These are phyloP conservation scores for Sebastes steindachneri DNA, from an alignment of 2,797 vertebrate genomes.

Conservation along the genomic window DNA sequence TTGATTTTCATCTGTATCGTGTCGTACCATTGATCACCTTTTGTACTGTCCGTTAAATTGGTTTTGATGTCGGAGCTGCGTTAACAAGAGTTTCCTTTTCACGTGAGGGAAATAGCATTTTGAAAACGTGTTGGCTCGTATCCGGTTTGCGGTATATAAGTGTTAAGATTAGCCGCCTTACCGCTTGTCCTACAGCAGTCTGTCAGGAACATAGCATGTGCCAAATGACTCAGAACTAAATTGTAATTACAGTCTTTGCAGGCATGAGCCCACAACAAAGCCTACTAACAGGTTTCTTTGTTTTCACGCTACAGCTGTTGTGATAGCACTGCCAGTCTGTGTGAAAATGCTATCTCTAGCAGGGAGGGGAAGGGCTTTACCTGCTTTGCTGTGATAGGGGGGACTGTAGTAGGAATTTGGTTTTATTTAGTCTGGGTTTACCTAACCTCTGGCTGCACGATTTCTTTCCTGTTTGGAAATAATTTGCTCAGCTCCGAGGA, in stretches of 20 bases:
- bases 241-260: slow-evolving; percentile 68
- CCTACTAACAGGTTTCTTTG: slow-evolving; percentile 62
- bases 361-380: slow-evolving; percentile 14
- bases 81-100: slow-evolving; percentile 1
- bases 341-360: slow-evolving; percentile 35
- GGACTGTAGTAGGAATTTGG: slow-evolving; percentile 22
- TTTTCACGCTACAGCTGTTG: slow-evolving; percentile 65
- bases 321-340: slow-evolving; percentile 53
- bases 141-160: slow-evolving; percentile 25
- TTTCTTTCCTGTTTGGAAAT: slow-evolving; percentile 52
- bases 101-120: slow-evolving; percentile 7
- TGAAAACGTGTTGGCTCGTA: slow-evolving; percentile 1
- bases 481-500: slow-evolving; percentile 55
- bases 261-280: slow-evolving; percentile 62
- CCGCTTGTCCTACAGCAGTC: slow-evolving; percentile 49
- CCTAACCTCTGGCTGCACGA: slow-evolving; percentile 41
- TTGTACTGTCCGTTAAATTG: not conserved
- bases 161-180: slow-evolving; percentile 40
- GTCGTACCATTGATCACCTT: not conserved
- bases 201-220: slow-evolving; percentile 49
- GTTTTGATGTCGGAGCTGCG: not conserved
- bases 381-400: not conserved
- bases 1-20: not conserved
- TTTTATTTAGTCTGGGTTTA: slow-evolving; percentile 55
- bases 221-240: slow-evolving; percentile 67